Evolutionary conservation across 1,140 invertebrate genomes (phyloP), one percentile per base, ranked within the genome.

Genomic region (Rhopalosiphum padi): DNA sequence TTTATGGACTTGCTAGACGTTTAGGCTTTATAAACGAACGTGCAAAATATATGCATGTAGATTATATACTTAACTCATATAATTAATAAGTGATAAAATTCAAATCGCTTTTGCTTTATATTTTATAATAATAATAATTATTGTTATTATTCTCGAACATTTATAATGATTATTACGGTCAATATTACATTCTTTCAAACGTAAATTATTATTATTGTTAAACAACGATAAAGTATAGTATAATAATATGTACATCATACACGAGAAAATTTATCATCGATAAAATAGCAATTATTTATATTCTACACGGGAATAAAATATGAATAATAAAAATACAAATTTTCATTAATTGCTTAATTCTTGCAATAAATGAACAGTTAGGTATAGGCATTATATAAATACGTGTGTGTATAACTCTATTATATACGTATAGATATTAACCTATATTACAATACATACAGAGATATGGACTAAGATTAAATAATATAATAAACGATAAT

Each of bases 221-320:
- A 18, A 21, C 11, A 87, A 87, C 43, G 30, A 48, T 87, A 48
- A 48, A 48, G 18, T 30, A 48, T 87, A 46, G 35, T 87, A 46
- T 7, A 30, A 41, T 83, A 83, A 0, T 6, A 23, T 83, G 46
- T 43, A 4, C 23, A 86, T 30, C 21, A n/a, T 35, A 7, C 2
- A 41, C 48, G 25, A 2, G 15, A 6, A 18, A 46, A n/a, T 87
- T 48, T 46, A 48, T 25, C n/a, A 87, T 35, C 43, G 15, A 87
- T 23, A 87, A 48, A 87, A 87, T 48, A 15, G 2, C 46, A n/a
- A 87, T 87, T 87, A 87, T 48, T 87, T 87, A 87, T n/a, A n/a
- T 48, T 21, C 30, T 18, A 48, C 15, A n/a, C 41, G 41, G 37
- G 37, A 85, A 18, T 30, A 25, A n/a, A 48, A 87, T 87, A 87